Base-by-base conservation (phyloP, 2,888 invertebrate genomes). In the Thymelicus lineola region DNA sequence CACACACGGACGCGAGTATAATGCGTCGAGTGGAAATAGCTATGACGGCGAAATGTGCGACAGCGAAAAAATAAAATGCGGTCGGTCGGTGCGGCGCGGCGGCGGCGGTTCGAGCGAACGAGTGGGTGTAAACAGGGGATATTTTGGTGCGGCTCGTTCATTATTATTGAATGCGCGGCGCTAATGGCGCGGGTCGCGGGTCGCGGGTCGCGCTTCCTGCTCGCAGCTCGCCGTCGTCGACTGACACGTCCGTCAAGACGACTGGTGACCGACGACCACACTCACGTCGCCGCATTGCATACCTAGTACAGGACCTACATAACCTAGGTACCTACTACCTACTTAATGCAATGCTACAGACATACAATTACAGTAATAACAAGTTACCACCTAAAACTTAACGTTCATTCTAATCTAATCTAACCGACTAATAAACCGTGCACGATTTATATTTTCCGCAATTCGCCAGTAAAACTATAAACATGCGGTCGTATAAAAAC, bases 1-100 rank as follows among this genome's bases (percentile, higher is more conserved):
- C 92, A 91, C 92, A 91, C 91, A 90, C 75, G 75, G 77, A 81
- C 80, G 82, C 84, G 83, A 87, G 90, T 93, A 93, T 93, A 93
- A 92, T 92, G 91, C 91, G 90, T 93, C 91, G 92, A 93, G 93
- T 93, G 93, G 93, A 93, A 93, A 93, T 93, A 93, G 93, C 93
- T 93, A 93, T 93, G 93, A 93, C 93, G 93, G 93, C 93, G 93
- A 93, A 93, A 93, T 93, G 93, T 92, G 93, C 93, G 93, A 93
- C 92, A 91, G 92, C 93, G 93, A 93, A 93, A 93, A 93, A 93
- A 93, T 93, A 93, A 93, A 93, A 93, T 92, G 93, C 92, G 93
- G 93, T 93, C 93, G 93, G 93, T 90, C 89, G 90, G 90, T 88
- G 88, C 86, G 85, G 88, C 89, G 90, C 90, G 88, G 88, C 86